Percentiles rank a stretch among this genome's conserved stretches.
Evolutionary conservation across 2,888 invertebrate genomes (phyloP).

Genomic region (Plagodis pulveraria): DNA sequence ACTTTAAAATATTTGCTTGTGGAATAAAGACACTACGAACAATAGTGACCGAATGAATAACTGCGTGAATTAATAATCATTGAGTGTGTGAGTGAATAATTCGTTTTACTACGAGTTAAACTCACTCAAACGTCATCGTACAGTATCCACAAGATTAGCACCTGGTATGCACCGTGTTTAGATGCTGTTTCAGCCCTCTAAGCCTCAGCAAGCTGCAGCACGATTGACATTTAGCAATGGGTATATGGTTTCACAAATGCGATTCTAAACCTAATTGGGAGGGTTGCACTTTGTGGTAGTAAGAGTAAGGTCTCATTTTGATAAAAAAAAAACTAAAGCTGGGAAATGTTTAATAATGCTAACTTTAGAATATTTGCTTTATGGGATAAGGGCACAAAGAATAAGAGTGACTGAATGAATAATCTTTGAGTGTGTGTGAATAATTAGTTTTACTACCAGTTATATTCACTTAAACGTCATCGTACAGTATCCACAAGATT

Average conservation of each 20-base stretch:
- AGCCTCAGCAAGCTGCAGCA: constrained; percentile 25
- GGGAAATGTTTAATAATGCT: background rate
- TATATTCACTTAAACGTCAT: constrained; percentile 18
- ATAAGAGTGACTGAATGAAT: no score
- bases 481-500: constrained; percentile 5
- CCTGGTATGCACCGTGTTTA: constrained; percentile 26
- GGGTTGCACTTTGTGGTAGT: constrained; percentile 16
- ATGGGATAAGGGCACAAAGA: no score
- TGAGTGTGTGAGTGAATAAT: background rate
- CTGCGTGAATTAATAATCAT: background rate
- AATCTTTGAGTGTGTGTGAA: no score
- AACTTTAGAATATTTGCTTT: background rate
- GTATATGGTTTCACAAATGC: constrained; percentile 33
- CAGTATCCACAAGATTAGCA: constrained; percentile 12
- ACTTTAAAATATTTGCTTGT: background rate
- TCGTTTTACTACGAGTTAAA: background rate
- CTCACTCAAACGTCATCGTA: constrained; percentile 20
- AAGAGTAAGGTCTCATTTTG: constrained; percentile 18
- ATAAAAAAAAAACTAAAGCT: background rate
- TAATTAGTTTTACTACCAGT: no score
- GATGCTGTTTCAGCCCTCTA: constrained; percentile 23
- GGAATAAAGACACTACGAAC: background rate
- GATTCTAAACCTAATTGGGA: constrained; percentile 6
- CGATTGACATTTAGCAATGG: constrained; percentile 23
- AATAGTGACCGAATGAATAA: background rate